Evolutionary conservation across 2,113 vertebrate species (phyloP).

Genomic region (Istiophorus platypterus): DNA sequence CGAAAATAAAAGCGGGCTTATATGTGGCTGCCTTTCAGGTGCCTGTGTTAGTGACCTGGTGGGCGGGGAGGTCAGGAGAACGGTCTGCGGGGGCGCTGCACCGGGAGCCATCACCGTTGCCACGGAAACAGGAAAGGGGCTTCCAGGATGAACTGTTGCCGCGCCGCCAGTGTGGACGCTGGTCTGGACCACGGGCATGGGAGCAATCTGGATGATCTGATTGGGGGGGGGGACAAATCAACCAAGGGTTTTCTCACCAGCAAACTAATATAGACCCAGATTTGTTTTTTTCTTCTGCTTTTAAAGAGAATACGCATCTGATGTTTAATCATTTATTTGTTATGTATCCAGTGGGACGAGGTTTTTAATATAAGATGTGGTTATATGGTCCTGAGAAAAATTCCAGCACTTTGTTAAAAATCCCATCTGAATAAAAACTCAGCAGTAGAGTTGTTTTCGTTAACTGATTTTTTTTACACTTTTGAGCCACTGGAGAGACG

Average conservation of each 20-base stretch:
- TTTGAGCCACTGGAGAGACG: too few relatives aligned
- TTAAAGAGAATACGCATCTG: not conserved
- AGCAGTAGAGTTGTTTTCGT: not conserved
- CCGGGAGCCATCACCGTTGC: constrained; percentile 85
- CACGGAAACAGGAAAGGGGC: constrained; percentile 87
- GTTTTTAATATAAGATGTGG: not conserved
- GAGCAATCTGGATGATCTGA: constrained; percentile 93
- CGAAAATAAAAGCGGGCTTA: not conserved
- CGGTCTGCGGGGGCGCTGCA: constrained; percentile 87
- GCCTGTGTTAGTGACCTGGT: constrained; percentile 84
- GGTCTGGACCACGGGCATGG: constrained; percentile 89
- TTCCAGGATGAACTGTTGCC: constrained; percentile 81
- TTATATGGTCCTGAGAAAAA: not conserved
- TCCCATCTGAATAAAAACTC: not conserved
- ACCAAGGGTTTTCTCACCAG: not conserved
- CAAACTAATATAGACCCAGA: not conserved
- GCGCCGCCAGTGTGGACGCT: constrained; percentile 64
- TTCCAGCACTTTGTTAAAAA: constrained; percentile 1
- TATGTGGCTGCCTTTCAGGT: constrained; percentile 21
- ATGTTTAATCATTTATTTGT: not conserved
- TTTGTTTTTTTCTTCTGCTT: not conserved
- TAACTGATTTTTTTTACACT: too few relatives aligned
- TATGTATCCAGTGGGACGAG: not conserved
- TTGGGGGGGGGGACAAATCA: not conserved
- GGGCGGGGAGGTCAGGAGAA: constrained; percentile 89